Evolutionary conservation across 2,888 invertebrate species (phyloP), one percentile per base, ranked within the genome.

Genomic region (Ormia ochracea): DNA sequence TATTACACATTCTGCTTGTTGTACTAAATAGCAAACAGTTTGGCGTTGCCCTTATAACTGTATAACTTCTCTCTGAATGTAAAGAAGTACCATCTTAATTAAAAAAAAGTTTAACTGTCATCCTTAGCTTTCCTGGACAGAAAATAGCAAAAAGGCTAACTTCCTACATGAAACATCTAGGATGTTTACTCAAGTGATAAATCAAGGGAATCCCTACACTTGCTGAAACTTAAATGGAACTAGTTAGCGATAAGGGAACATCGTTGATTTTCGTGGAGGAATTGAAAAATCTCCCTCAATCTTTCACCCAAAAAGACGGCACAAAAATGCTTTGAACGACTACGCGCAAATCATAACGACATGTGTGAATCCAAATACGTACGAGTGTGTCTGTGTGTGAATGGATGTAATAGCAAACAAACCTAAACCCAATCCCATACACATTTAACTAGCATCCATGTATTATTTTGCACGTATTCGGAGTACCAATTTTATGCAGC

Each of bases 331-430:
- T 52, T 61, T 33, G 59, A 54, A 66, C 58, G 52, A 63, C 65
- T 52, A 80, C 72, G 61, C 76, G 66, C 54, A 73, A 66, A 80
- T 80, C 38, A 76, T 73, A 72, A 68, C 72, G 58, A 58, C 41
- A 69, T 58, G 38, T 41, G 58, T 58, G n/a, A n/a, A n/a, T n/a
- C n/a, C n/a, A n/a, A n/a, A n/a, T n/a, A n/a, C n/a, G n/a, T n/a
- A n/a, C n/a, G n/a, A n/a, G n/a, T n/a, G 19, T 28, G 28, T 26
- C 56, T 75, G 63, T 19, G 66, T 17, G 9, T 48, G 33, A 4
- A 19, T 17, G 58, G 23, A 21, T 21, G 12, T 21, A 38, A n/a
- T 28, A 36, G 10, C n/a, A 33, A 26, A 68, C 12, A 23, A 41
- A 54, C 48, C 6, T 33, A 33, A 10, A 31, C 36, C 3, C 31